Conservation (phyloP, 2,797 vertebrate species). For the Falco rusticolus region DNA sequence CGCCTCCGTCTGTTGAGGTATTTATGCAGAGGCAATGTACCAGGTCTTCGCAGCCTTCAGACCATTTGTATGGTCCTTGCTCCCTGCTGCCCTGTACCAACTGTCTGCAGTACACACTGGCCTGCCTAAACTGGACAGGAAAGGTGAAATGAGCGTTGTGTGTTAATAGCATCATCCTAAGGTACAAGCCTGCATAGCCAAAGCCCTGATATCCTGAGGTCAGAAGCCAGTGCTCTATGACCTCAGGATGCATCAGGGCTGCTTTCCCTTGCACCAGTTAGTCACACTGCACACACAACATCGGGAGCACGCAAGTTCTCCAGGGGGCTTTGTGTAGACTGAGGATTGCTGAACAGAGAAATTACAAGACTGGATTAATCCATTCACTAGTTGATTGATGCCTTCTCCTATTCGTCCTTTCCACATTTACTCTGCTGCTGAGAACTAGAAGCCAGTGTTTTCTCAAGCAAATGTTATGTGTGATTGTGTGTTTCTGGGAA, state of each 20-base stretch:
- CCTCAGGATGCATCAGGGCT: neutral
- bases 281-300: rapidly evolving
- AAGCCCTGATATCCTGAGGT: neutral
- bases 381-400: neutral
- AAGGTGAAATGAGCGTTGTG: neutral
- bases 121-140: neutral
- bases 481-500: neutral
- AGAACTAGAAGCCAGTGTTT: neutral
- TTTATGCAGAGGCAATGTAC: neutral
- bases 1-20: neutral
- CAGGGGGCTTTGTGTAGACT: neutral
- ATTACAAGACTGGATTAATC: neutral
- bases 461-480: neutral
- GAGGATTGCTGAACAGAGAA: neutral
- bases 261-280: neutral
- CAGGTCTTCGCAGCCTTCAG: neutral
- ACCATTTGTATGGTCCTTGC: neutral
- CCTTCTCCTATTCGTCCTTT: neutral
- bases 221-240: neutral
- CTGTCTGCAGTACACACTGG: neutral
- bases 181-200: neutral
- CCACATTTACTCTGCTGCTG: neutral
- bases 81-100: neutral
- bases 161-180: neutral
- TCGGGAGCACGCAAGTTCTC: neutral